phyloP scores from a whole-genome alignment of 2,113 vertebrate genomes.

The Gobiocypris rarus region DNA sequence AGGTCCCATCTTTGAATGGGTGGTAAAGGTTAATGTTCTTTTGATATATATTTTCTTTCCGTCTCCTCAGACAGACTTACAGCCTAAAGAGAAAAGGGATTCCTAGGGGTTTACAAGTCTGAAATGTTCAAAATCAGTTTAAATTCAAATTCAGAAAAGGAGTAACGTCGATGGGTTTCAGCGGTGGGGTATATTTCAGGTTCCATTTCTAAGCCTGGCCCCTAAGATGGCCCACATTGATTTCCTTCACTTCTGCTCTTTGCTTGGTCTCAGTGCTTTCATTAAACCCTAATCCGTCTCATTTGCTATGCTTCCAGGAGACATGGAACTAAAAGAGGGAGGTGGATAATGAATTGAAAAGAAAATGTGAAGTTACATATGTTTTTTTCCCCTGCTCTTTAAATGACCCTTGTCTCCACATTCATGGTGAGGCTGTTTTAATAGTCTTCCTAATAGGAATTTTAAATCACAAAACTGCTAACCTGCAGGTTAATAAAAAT shows the following conservation, averaged over 20 bases:
- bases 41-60: slow-evolving; percentile 72
- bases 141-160: not conserved
- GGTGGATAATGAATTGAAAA: slow-evolving; percentile 70
- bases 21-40: slow-evolving; percentile 79
- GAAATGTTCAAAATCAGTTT: slow-evolving; percentile 19
- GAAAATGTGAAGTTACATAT: slow-evolving; percentile 71
- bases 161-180: slow-evolving; percentile 13
- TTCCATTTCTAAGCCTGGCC: slow-evolving; percentile 42
- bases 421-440: slow-evolving; percentile 68
- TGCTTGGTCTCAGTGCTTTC: slow-evolving; percentile 44
- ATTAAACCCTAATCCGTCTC: slow-evolving; percentile 51
- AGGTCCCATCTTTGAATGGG: slow-evolving; percentile 74
- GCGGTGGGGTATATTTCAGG: slow-evolving; percentile 17
- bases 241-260: slow-evolving; percentile 31
- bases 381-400: slow-evolving; percentile 61
- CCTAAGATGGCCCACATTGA: slow-evolving; percentile 42
- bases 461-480: slow-evolving; percentile 72
- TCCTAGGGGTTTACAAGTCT: slow-evolving; percentile 18
- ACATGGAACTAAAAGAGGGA: slow-evolving; percentile 65
- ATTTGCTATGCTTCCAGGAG: slow-evolving; percentile 61
- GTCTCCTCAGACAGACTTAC: slow-evolving; percentile 53
- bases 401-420: slow-evolving; percentile 68
- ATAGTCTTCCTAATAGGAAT: slow-evolving; percentile 71
- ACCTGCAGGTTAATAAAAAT: slow-evolving; percentile 75
- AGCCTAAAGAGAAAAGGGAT: slow-evolving; percentile 36